Percentiles rank a stretch among this genome's conserved stretches.
These are phyloP conservation scores for Bagarius yarrelli DNA, from an alignment of 2,113 vertebrate species.

Conservation along the genomic window DNA sequence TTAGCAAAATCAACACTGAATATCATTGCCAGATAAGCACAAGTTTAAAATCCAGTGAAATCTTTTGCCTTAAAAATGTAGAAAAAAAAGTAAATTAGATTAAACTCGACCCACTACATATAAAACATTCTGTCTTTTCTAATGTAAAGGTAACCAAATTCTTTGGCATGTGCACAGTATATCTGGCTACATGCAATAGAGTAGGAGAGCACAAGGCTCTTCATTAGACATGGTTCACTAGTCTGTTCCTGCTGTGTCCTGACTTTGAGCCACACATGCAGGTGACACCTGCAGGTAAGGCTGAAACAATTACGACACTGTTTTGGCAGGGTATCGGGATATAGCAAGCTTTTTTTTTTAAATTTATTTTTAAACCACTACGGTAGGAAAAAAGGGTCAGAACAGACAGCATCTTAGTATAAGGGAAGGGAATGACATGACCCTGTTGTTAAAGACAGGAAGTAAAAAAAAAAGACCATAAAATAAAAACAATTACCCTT, in stretches of 20 bases:
- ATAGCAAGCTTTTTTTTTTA: neutral
- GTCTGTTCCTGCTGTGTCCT: neutral
- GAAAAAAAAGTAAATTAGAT: no score
- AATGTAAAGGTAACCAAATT: no score
- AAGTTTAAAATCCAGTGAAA: no score
- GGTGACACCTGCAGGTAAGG: constrained; percentile 1
- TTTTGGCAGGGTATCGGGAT: constrained; percentile 4
- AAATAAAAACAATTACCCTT: neutral
- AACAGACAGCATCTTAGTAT: neutral
- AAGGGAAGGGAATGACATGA: neutral
- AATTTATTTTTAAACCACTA: no score
- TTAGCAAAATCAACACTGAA: no score
- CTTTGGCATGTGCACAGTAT: neutral
- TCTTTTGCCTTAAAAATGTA: no score
- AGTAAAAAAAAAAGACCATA: neutral
- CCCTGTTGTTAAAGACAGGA: neutral
- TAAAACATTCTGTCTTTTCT: neutral
- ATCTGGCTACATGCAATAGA: neutral
- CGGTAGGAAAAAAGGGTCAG: neutral
- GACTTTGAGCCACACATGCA: neutral
- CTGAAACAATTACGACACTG: neutral
- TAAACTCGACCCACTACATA: no score
- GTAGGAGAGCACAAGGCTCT: neutral
- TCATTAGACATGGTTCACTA: neutral
- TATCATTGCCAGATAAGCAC: no score